Conservation (phyloP, 1,140 invertebrate genomes). For the Drosophila kepulauana region DNA sequence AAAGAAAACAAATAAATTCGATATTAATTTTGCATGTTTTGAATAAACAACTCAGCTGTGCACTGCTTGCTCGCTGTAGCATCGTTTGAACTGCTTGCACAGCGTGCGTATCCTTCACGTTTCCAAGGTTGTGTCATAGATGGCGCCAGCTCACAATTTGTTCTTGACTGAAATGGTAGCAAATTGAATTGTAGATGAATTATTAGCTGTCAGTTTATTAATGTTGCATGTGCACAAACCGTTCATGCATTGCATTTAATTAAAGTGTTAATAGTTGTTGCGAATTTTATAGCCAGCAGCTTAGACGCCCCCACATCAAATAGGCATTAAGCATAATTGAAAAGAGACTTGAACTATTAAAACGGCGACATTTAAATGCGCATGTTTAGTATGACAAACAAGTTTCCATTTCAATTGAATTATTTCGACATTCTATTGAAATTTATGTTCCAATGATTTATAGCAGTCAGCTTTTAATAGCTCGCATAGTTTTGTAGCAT, state of each 20-base stretch:
- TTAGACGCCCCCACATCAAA: neutral
- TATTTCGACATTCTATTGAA: neutral
- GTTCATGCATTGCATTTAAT: neutral
- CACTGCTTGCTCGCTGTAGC: slow-evolving; percentile 24
- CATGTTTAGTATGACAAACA: slow-evolving; percentile 2
- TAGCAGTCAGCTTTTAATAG: slow-evolving; percentile 7
- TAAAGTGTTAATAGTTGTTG: slow-evolving; percentile 3
- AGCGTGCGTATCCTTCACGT: slow-evolving; percentile 20
- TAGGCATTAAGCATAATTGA: neutral
- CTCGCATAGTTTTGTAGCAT: neutral
- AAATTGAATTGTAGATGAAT: neutral
- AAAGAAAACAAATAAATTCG: neutral
- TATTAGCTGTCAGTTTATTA: neutral
- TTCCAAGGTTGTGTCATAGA: slow-evolving; percentile 52
- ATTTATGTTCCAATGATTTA: neutral
- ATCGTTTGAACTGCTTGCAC: slow-evolving; percentile 62
- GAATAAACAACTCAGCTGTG: neutral
- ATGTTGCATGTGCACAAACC: neutral
- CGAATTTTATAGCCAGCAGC: slow-evolving; percentile 1
- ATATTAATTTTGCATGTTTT: slow-evolving; percentile 1
- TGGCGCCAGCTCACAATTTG: slow-evolving; percentile 50
- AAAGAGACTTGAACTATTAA: slow-evolving; percentile 5
- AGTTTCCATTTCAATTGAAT: neutral
- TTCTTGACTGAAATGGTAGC: neutral
- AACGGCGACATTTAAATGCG: neutral